A percentile compares a stretch with the other conserved stretches of the same genome.
Evolutionary conservation across 2,797 vertebrate genomes (phyloP).

Genomic region (Sparus aurata): DNA sequence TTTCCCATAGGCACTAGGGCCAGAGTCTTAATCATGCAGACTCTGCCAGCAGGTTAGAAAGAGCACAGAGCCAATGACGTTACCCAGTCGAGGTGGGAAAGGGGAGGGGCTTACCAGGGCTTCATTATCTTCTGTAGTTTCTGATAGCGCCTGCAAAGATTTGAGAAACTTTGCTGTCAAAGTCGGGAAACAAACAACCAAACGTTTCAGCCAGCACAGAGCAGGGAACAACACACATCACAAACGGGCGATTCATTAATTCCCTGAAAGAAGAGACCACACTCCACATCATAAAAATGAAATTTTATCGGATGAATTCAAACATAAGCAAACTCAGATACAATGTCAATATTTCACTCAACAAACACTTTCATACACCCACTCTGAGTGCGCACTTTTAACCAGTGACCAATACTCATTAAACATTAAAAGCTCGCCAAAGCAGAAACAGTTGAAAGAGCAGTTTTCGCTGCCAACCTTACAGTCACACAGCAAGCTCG

Average conservation of each 20-base stretch:
- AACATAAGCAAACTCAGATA: neutral
- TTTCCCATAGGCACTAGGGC: constrained; percentile 68
- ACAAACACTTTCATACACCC: neutral
- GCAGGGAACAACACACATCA: constrained; percentile 37
- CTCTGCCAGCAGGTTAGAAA: constrained; percentile 81
- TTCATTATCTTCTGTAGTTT: constrained; percentile 99
- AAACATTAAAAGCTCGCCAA: constrained; percentile 65
- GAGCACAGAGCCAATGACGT: constrained; percentile 83
- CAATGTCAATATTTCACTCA: constrained; percentile 8
- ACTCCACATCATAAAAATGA: neutral
- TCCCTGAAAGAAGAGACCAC: constrained; percentile 19
- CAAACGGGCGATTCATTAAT: neutral
- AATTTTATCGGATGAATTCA: neutral
- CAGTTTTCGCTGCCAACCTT: constrained; percentile 28
- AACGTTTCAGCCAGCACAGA: constrained; percentile 31
- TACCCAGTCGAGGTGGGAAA: constrained; percentile 74
- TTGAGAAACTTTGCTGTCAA: constrained; percentile 87
- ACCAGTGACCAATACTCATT: neutral
- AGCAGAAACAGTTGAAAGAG: constrained; percentile 58
- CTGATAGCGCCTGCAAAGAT: constrained; percentile 99
- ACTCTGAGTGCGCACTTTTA: neutral
- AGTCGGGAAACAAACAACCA: constrained; percentile 52
- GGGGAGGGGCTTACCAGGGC: constrained; percentile 94
- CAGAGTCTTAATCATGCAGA: constrained; percentile 89
- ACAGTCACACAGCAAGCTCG: constrained; percentile 33